phyloP scores from a whole-genome alignment of 2,113 vertebrate species.

The Prochilodus magdalenae region DNA sequence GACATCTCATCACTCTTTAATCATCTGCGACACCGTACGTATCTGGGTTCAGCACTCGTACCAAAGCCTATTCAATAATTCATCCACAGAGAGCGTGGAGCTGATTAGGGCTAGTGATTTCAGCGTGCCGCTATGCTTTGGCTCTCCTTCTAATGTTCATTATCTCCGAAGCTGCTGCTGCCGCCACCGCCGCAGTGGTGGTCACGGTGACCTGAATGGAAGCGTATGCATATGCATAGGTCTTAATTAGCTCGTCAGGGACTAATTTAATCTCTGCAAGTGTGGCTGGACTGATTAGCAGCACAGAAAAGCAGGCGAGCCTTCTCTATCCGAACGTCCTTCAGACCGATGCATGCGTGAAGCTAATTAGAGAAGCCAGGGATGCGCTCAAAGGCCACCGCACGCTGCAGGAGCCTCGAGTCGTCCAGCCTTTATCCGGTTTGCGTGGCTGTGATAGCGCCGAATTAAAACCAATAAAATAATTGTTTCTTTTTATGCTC shows the following conservation, averaged over 20 bases:
- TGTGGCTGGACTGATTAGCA: constrained; percentile 4
- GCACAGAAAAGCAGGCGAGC: not conserved
- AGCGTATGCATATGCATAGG: constrained; percentile 14
- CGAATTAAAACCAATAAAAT: not conserved
- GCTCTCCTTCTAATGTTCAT: not conserved
- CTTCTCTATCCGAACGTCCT: constrained; percentile 2
- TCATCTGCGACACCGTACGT: constrained; percentile 8
- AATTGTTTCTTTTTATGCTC: not conserved
- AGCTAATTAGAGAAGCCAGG: not conserved
- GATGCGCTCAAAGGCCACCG: not conserved
- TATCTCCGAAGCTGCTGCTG: constrained; percentile 15
- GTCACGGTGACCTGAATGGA: constrained; percentile 34
- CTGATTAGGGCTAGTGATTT: constrained; percentile 8
- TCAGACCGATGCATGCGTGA: not conserved
- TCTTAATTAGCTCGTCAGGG: constrained; percentile 42
- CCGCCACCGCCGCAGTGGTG: too few relatives aligned
- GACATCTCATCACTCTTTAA: constrained; percentile 46
- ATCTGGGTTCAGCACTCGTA: constrained; percentile 6
- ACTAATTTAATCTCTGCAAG: constrained; percentile 13
- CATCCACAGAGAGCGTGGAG: not conserved
- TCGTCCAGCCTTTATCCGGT: not conserved
- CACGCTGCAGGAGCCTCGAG: not conserved
- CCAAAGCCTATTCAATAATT: constrained; percentile 7
- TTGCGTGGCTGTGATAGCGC: not conserved
- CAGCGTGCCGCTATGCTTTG: not conserved